Conservation (phyloP, 1,140 invertebrate genomes). For the Drosophila punjabiensis region DNA sequence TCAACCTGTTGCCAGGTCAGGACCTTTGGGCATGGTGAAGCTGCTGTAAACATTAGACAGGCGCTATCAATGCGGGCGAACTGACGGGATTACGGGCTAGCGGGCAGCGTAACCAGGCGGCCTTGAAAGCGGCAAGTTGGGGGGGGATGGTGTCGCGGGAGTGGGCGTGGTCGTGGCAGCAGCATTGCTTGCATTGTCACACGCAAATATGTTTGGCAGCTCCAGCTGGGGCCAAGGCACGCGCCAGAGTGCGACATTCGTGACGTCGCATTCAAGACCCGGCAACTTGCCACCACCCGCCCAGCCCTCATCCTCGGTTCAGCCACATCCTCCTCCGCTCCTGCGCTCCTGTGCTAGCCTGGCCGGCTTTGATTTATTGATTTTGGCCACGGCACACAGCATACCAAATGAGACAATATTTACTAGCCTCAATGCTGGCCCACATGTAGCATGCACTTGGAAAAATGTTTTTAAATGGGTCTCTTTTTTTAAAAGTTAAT, state of each 20-base stretch:
- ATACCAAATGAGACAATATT: conserved; percentile 82
- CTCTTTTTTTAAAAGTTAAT: not conserved
- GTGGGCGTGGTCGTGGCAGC: conserved; percentile 8
- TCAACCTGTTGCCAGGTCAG: conserved; percentile 69
- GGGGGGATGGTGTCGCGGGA: not conserved
- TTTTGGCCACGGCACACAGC: conserved; percentile 70
- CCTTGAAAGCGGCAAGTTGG: conserved; percentile 46
- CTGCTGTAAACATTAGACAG: conserved; percentile 40
- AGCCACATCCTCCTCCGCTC: conserved; percentile 10
- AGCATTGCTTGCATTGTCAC: conserved; percentile 73
- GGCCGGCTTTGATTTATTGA: conserved; percentile 80
- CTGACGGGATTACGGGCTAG: conserved; percentile 20
- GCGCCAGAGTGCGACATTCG: conserved; percentile 70
- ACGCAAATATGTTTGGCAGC: conserved; percentile 73
- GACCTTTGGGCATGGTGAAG: conserved; percentile 33
- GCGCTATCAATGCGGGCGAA: conserved; percentile 56
- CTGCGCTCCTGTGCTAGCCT: conserved; percentile 8
- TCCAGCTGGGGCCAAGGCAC: conserved; percentile 64
- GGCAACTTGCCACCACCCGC: not conserved
- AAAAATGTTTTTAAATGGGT: not conserved
- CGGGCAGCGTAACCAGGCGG: conserved; percentile 43
- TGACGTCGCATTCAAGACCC: conserved; percentile 65
- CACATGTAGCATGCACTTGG: conserved; percentile 59
- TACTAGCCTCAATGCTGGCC: conserved; percentile 47
- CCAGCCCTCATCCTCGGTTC: not conserved